Evolutionary conservation across 2,888 invertebrate genomes (phyloP).

Genomic region (Onchidella celtica): DNA sequence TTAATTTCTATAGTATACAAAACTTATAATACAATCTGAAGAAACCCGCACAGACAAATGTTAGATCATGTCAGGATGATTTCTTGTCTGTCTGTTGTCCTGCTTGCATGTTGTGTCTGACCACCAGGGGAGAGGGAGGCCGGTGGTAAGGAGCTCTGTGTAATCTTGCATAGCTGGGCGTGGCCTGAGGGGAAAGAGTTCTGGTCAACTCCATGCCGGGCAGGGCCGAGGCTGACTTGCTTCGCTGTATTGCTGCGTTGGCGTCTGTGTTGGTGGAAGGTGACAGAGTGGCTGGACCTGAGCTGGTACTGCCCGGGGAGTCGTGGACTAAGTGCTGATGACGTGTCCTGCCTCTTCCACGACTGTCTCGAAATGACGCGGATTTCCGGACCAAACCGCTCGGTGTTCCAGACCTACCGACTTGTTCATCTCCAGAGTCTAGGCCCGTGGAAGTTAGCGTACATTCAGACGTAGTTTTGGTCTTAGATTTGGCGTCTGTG

Average conservation of each 20-base stretch:
- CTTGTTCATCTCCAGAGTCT: too few species aligned
- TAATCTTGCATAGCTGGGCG: constrained; percentile 35
- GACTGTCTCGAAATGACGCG: constrained; percentile 12
- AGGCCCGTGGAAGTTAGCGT: not conserved
- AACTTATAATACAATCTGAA: too few species aligned
- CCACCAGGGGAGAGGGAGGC: constrained; percentile 23
- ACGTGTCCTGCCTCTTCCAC: not conserved
- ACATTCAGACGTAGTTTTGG: not conserved
- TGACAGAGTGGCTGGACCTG: constrained; percentile 44
- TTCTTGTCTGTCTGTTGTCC: constrained; percentile 3
- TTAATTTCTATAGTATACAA: too few species aligned
- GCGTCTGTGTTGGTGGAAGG: constrained; percentile 36
- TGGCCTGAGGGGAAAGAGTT: not conserved
- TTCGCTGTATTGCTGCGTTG: constrained; percentile 46
- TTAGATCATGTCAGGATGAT: constrained; percentile 34
- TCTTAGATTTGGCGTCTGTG: not conserved
- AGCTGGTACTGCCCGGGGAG: constrained; percentile 8
- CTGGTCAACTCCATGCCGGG: not conserved
- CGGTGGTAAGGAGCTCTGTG: not conserved
- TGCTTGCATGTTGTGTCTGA: not conserved
- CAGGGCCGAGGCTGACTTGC: constrained; percentile 39
- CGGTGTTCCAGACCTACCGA: not conserved
- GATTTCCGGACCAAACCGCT: not conserved
- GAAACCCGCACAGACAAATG: too few species aligned
- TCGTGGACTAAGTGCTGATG: not conserved